Conservation (phyloP, 2,797 vertebrate species). For the Linurgus olivaceus region DNA sequence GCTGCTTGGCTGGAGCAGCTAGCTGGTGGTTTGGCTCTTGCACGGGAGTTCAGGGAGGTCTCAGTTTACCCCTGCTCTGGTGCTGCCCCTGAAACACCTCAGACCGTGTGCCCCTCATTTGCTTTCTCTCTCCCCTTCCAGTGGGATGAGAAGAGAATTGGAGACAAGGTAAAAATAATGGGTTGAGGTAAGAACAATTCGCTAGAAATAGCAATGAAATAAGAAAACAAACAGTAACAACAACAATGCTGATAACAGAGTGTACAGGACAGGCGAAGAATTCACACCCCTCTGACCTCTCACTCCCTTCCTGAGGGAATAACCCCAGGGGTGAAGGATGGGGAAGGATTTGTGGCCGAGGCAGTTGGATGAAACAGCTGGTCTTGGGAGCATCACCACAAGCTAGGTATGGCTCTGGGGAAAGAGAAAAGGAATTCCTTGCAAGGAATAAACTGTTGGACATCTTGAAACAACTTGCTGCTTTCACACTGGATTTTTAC, state of each 20-base stretch:
- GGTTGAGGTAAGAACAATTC: background rate
- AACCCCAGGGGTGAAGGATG: background rate
- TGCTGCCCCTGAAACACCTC: background rate
- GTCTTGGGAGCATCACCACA: background rate
- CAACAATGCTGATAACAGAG: background rate
- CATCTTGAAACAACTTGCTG: background rate
- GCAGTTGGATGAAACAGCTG: background rate
- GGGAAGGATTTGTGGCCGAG: background rate
- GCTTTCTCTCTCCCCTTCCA: too few species aligned
- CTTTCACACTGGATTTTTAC: background rate
- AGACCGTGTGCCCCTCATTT: background rate
- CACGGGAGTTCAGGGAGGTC: fast-evolving
- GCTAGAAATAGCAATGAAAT: background rate
- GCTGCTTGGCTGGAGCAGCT: background rate
- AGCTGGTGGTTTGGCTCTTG: background rate
- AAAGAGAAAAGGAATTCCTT: background rate
- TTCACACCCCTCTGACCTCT: background rate
- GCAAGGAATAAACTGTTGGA: background rate
- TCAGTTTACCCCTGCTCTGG: background rate
- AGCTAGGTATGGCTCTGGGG: background rate
- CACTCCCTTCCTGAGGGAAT: background rate
- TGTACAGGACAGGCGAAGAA: background rate
- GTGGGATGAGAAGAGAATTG: background rate
- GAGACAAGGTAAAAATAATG: background rate
- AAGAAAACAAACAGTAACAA: background rate